Base-by-base conservation (phyloP, 2,888 invertebrate genomes). In the Strigamia transsilvanica region DNA sequence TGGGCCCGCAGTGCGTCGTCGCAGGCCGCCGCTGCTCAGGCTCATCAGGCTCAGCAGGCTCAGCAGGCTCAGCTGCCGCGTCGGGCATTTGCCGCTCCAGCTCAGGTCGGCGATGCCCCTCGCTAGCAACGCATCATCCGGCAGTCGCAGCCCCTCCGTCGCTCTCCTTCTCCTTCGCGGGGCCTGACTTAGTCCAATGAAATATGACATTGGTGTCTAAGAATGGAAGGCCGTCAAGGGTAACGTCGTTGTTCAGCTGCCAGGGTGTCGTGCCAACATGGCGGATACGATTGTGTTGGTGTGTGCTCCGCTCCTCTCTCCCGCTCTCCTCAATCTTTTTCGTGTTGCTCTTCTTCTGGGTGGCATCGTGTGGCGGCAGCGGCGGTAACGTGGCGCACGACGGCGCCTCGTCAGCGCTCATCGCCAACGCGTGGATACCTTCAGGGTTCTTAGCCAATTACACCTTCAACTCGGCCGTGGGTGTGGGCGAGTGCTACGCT, bases 141-240 rank as follows among this genome's bases (percentile, higher is more conserved):
- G 34, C 79, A 77, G 77, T 77, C 38, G 77, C 38, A 32, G 77
- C 77, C 77, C 56, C 56, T 32, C 38, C 34, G 77, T 77, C 51
- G 27, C 80, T 23, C 27, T 27, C 32, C 51, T 27, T 32, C 18
- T 56, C 56, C 56, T 27, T 32, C 80, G 56, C 51, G 80, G 80
- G 42, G 41, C 80, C 56, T 56, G 56, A 82, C 27, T 46, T 46
- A 73, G 78, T 82, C 83, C 83, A 83, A 83, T 83, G 83, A 83
- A 83, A 83, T 83, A 83, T 83, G 83, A 83, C 83, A 83, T 83
- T 83, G 83, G 83, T 80, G 83, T 82, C 80, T 80, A 80, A 83
- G 81, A 80, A 83, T 83, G 83, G 83, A 81, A 82, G 66, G 82
- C 83, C 83, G 82, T 81, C 80, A 83, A 77, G 46, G 83, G 81